Evolutionary conservation across 2,113 vertebrate species (phyloP).

Genomic region (Sinocyclocheilus maitianheensis): DNA sequence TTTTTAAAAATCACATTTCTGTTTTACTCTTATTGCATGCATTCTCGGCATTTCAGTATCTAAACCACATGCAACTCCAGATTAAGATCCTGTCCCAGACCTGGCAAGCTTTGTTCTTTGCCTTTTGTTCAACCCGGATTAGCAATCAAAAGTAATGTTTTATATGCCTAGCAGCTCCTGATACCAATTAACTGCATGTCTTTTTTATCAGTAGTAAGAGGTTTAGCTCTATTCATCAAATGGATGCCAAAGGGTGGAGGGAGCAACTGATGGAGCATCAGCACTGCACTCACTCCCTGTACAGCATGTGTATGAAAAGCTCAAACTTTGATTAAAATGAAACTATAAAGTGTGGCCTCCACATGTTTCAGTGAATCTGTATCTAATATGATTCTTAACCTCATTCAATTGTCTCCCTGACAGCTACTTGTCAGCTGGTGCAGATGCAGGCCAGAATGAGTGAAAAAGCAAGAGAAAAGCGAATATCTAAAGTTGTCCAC

Average conservation of each 20-base stretch:
- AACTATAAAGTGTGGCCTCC: background rate
- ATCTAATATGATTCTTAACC: background rate
- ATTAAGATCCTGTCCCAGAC: constrained; percentile 49
- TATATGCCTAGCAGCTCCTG: constrained; percentile 49
- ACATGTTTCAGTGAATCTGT: background rate
- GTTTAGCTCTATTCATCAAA: constrained; percentile 53
- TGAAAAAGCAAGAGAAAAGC: constrained; percentile 86
- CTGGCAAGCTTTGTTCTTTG: constrained; percentile 40
- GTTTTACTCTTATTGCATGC: background rate
- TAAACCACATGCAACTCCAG: constrained; percentile 13
- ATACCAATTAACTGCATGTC: constrained; percentile 56
- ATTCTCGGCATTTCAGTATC: constrained; percentile 27
- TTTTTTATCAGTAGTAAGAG: constrained; percentile 53
- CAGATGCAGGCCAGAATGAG: constrained; percentile 86
- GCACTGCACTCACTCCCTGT: background rate
- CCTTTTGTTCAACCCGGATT: constrained; percentile 55
- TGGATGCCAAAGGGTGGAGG: constrained; percentile 36
- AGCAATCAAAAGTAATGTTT: constrained; percentile 53
- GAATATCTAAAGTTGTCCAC: constrained; percentile 79
- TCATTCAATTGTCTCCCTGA: background rate
- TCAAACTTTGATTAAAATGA: background rate
- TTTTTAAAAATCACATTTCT: constrained; percentile 18
- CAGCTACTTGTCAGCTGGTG: constrained; percentile 84
- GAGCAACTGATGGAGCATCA: constrained; percentile 15
- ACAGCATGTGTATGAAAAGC: background rate